Evolutionary conservation across 2,888 invertebrate genomes (phyloP).

Genomic region (Meghimatium bilineatum): DNA sequence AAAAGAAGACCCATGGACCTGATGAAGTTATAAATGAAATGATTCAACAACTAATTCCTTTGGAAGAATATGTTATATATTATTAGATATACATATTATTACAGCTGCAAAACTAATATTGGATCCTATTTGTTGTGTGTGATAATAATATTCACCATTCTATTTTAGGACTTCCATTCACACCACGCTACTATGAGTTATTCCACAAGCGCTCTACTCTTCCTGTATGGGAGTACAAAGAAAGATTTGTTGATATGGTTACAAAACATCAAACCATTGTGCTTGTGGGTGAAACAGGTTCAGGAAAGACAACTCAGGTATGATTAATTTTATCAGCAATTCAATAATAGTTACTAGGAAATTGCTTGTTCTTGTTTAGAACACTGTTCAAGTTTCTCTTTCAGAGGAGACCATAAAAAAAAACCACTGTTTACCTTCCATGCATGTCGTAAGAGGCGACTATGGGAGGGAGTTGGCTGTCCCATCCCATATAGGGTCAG

Average conservation of each 20-base stretch:
- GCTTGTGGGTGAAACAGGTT: conserved; percentile 98
- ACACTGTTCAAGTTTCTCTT: neutral
- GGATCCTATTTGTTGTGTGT: neutral
- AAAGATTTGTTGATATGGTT: conserved; percentile 96
- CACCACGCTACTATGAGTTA: conserved; percentile 89
- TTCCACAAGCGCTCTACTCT: conserved; percentile 91
- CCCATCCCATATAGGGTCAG: no score
- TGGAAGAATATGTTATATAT: no score
- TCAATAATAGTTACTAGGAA: neutral
- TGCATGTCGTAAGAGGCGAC: no score
- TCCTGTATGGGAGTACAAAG: conserved; percentile 98
- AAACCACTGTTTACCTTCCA: no score
- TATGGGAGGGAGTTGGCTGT: no score
- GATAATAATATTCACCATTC: neutral
- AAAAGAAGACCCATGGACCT: no score
- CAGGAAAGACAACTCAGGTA: conserved; percentile 97
- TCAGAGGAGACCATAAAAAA: no score
- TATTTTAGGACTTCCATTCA: conserved; percentile 84
- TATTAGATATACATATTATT: no score
- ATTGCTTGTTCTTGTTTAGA: neutral
- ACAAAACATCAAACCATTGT: conserved; percentile 95
- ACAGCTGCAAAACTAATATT: no score
- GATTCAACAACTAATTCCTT: no score
- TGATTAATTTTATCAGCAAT: neutral
- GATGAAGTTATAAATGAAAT: no score